These are phyloP conservation scores for Teinopalpus imperialis DNA, from an alignment of 2,888 invertebrate genomes.

Conservation along the genomic window DNA sequence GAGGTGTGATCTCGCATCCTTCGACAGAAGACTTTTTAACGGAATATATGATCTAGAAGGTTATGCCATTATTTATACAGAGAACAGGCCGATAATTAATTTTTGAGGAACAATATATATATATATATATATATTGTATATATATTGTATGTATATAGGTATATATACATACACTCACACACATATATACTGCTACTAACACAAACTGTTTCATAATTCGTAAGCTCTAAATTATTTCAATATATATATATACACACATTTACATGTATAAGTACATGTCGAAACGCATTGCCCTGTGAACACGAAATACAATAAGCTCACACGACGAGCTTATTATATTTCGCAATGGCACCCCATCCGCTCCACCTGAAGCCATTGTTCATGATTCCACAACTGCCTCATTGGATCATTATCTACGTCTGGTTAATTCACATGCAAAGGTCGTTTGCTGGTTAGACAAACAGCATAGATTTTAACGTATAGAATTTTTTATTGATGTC, in stretches of 20 bases:
- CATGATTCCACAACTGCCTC: conserved; percentile 10
- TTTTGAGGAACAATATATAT: too few species aligned
- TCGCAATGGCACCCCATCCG: conserved; percentile 15
- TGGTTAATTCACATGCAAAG: conserved; percentile 3
- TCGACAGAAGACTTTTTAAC: too few species aligned
- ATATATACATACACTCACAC: background rate
- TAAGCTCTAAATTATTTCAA: too few species aligned
- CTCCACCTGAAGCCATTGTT: conserved; percentile 17
- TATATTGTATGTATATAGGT: conserved; percentile 4
- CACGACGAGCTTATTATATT: conserved; percentile 5
- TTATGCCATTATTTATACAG: too few species aligned
- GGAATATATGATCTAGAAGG: too few species aligned
- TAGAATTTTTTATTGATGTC: too few species aligned
- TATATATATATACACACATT: too few species aligned
- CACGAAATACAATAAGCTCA: background rate
- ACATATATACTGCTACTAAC: background rate
- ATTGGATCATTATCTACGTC: conserved; percentile 11
- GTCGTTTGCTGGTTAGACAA: too few species aligned
- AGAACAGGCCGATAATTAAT: too few species aligned
- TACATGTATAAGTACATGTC: background rate
- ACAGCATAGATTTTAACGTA: too few species aligned
- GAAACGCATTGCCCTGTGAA: conserved; percentile 14
- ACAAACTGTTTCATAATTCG: too few species aligned
- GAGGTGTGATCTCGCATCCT: too few species aligned
- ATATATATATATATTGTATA: conserved; percentile 2